Conservation (phyloP, 2,113 vertebrate genomes). For the Trematocara nigrifrons region DNA sequence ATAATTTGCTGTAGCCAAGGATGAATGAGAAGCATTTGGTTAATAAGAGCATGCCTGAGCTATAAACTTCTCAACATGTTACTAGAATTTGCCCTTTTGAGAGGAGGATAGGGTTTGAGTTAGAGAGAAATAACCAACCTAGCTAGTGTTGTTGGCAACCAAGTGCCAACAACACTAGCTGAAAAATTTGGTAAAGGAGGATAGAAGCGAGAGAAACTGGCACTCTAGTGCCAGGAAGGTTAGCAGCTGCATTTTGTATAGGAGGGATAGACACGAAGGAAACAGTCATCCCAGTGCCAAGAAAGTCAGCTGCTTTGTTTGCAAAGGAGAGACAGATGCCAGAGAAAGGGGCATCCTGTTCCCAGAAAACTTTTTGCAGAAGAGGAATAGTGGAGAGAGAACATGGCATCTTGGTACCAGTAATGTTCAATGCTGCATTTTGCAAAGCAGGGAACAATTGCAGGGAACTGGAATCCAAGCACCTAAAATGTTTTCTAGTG, state of each 20-base stretch:
- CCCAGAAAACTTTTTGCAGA: not conserved
- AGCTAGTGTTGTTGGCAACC: no score
- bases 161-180: not conserved
- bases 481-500: not conserved
- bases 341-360: not conserved
- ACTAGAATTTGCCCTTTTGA: not conserved
- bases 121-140: not conserved
- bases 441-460: not conserved
- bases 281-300: not conserved
- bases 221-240: not conserved
- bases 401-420: not conserved
- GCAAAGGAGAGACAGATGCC: not conserved
- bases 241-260: not conserved
- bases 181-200: not conserved
- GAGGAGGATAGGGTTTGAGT: not conserved
- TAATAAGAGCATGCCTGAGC: not conserved
- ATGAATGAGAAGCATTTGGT: not conserved
- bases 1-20: not conserved
- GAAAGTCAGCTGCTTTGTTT: not conserved
- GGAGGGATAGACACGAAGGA: not conserved
- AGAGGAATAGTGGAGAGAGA: not conserved
- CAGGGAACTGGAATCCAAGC: not conserved
- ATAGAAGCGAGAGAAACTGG: not conserved
- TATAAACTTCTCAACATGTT: not conserved
- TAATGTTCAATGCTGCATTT: not conserved